phyloP scores from a whole-genome alignment of 2,888 invertebrate species.

The Neoaliturus tenellus region DNA sequence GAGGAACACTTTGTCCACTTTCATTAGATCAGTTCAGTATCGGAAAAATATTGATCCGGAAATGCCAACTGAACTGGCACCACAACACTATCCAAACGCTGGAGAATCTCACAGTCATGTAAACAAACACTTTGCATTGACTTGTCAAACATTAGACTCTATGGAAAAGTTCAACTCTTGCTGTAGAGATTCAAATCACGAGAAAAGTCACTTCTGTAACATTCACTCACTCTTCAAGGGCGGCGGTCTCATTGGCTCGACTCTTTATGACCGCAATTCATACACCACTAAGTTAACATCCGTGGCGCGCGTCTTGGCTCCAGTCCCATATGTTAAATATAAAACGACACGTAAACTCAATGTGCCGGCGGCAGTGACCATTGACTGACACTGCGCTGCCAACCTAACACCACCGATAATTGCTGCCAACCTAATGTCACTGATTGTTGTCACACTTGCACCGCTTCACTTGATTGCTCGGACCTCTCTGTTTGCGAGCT shows the following conservation, averaged over 20 bases:
- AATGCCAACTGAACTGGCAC: too few relatives aligned
- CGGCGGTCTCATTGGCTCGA: too few relatives aligned
- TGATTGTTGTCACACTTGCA: not conserved
- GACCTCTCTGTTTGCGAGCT: not conserved
- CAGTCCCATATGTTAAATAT: not conserved
- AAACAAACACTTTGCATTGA: too few relatives aligned
- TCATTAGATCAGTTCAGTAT: too few relatives aligned
- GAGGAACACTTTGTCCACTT: not conserved
- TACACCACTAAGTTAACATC: not conserved
- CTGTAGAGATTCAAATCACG: too few relatives aligned
- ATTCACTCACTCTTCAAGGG: too few relatives aligned
- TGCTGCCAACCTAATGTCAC: not conserved
- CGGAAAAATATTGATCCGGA: too few relatives aligned
- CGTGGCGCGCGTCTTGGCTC: not conserved
- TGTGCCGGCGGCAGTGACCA: not conserved
- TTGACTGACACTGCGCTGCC: not conserved
- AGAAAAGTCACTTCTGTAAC: too few relatives aligned
- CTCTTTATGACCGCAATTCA: not conserved
- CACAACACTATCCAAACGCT: too few relatives aligned
- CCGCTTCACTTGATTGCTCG: conserved; percentile 36
- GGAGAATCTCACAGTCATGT: too few relatives aligned
- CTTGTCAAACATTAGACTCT: too few relatives aligned
- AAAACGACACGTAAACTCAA: not conserved
- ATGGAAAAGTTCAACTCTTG: too few relatives aligned
- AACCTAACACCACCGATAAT: not conserved